A percentile compares a stretch with the other conserved stretches of the same genome.
Evolutionary conservation across 2,797 vertebrate genomes (phyloP).

Genomic region (Malurus leucopterus): DNA sequence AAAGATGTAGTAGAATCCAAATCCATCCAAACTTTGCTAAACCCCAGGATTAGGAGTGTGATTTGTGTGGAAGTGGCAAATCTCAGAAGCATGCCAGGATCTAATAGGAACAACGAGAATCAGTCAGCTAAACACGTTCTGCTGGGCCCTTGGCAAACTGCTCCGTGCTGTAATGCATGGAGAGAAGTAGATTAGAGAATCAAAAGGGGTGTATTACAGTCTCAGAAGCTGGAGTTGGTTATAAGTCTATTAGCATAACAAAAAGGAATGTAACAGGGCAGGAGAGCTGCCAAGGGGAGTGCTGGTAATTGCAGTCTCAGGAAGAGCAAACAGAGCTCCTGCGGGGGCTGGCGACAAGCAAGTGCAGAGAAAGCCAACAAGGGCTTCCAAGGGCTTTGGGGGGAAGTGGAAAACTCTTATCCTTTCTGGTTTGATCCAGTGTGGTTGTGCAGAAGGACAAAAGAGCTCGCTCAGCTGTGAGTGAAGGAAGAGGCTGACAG

Average conservation of each 20-base stretch:
- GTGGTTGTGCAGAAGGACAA: background rate
- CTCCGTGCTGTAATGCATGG: background rate
- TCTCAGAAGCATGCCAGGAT: conserved; percentile 23
- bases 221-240: conserved; percentile 47
- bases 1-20: conserved; percentile 13
- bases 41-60: conserved; percentile 19
- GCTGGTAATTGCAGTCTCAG: conserved; percentile 14
- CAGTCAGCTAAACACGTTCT: conserved; percentile 42
- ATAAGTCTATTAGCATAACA: conserved; percentile 51
- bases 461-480: background rate
- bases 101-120: conserved; percentile 39
- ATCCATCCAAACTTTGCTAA: conserved; percentile 32
- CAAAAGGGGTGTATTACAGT: conserved; percentile 14
- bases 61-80: conserved; percentile 50
- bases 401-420: background rate
- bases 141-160: background rate
- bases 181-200: conserved; percentile 39
- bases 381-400: conserved; percentile 21
- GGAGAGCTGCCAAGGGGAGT: conserved; percentile 22
- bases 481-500: background rate
- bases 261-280: conserved; percentile 32
- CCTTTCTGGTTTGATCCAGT: conserved; percentile 18
- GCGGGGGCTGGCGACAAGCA: background rate
- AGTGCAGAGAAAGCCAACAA: background rate
- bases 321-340: conserved; percentile 45